Percentiles rank a stretch among this genome's conserved stretches.
These are phyloP conservation scores for Fragum sueziense DNA, from an alignment of 2,888 invertebrate species.

Conservation along the genomic window DNA sequence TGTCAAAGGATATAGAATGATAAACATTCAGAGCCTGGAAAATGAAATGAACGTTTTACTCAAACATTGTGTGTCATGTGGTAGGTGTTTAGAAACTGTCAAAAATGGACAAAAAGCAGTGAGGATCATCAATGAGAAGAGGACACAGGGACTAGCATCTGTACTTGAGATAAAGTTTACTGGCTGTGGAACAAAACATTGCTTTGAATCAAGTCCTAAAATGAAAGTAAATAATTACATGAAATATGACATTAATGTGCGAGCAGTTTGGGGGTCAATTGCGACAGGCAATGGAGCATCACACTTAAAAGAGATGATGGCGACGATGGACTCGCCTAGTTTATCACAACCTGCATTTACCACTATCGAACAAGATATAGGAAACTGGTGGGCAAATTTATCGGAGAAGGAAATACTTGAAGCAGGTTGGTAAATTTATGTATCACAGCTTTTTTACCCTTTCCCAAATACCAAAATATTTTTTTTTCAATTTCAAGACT, in stretches of 20 bases:
- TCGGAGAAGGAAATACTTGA: constrained; percentile 31
- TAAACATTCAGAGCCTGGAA: not conserved
- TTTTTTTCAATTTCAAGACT: not conserved
- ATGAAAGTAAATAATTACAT: too few relatives aligned
- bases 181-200: constrained; percentile 1
- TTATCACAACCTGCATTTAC: constrained; percentile 32
- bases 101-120: not conserved
- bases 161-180: not conserved
- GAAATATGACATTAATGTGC: not conserved
- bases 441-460: not conserved
- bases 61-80: not conserved
- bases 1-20: constrained; percentile 12
- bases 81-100: not conserved
- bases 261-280: constrained; percentile 54
- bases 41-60: not conserved
- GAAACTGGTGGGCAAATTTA: constrained; percentile 34
- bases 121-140: not conserved
- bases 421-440: constrained; percentile 5
- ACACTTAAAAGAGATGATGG: constrained; percentile 38
- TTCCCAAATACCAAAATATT: not conserved
- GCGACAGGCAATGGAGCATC: constrained; percentile 44
- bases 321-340: constrained; percentile 38
- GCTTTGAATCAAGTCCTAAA: constrained; percentile 13
- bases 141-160: constrained; percentile 14
- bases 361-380: constrained; percentile 27